Percentiles rank a stretch among this genome's conserved stretches.
Evolutionary conservation across 2,797 vertebrate species (phyloP).

Genomic region (Helicolenus hilgendorfi): DNA sequence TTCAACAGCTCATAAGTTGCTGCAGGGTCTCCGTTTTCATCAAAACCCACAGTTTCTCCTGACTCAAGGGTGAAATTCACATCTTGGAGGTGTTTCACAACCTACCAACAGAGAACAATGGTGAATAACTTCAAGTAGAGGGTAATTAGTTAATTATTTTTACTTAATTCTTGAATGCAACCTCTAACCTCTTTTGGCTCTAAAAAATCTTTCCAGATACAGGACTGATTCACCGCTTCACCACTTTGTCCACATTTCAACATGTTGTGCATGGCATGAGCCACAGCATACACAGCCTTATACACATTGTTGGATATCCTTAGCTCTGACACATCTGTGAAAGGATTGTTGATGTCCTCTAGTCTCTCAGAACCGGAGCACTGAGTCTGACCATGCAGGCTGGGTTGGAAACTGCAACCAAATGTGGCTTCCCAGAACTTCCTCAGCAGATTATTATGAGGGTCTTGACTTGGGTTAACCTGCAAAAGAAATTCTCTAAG

Average conservation of each 20-base stretch:
- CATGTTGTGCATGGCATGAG: conserved; percentile 80
- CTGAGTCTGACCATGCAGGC: neutral
- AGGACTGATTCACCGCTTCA: conserved; percentile 42
- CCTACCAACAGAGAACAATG: conserved; percentile 44
- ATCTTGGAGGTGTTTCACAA: conserved; percentile 74
- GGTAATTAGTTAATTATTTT: neutral
- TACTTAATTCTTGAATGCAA: neutral
- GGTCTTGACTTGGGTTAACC: conserved; percentile 79
- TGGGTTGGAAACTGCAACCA: conserved; percentile 78
- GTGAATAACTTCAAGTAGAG: neutral
- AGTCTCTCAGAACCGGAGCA: conserved; percentile 87
- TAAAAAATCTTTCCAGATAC: conserved; percentile 53
- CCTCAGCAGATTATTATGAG: conserved; percentile 75
- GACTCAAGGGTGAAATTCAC: conserved; percentile 84
- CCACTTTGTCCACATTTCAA: conserved; percentile 68
- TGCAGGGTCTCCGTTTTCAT: conserved; percentile 85
- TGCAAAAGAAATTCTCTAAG: conserved; percentile 84
- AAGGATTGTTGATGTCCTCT: conserved; percentile 76
- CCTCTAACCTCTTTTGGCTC: conserved; percentile 74
- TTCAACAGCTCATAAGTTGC: conserved; percentile 89
- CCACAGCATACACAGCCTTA: conserved; percentile 87
- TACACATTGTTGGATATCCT: conserved; percentile 90
- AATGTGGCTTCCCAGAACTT: conserved; percentile 90
- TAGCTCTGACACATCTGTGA: conserved; percentile 87
- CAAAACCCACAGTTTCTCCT: conserved; percentile 85